Evolutionary conservation across 1,140 invertebrate genomes (phyloP).

Genomic region (Pseudomyrmex dendroicus): DNA sequence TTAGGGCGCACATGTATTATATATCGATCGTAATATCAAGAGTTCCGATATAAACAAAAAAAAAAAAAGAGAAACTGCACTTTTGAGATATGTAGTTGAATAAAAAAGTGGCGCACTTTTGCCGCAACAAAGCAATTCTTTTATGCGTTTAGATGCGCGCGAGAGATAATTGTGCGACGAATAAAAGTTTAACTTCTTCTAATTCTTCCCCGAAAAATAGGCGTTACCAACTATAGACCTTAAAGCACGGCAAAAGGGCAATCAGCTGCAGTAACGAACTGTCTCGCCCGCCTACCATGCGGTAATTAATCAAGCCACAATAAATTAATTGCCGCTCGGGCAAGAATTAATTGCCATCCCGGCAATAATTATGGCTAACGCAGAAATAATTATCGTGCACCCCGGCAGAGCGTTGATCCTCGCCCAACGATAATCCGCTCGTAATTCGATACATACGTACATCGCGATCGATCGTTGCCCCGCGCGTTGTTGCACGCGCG

Average conservation of each 20-base stretch:
- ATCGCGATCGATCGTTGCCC: conserved; percentile 64
- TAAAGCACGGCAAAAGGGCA: conserved; percentile 58
- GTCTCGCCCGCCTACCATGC: conserved; percentile 64
- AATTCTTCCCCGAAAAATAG: conserved; percentile 43
- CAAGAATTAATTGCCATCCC: conserved; percentile 73
- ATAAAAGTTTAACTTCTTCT: not conserved
- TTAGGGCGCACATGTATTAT: not conserved
- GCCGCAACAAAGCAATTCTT: not conserved
- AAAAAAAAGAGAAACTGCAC: not conserved
- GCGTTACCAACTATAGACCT: conserved; percentile 20
- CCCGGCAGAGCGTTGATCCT: conserved; percentile 66
- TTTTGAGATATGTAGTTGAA: not conserved
- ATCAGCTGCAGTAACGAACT: conserved; percentile 64
- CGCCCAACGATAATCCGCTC: conserved; percentile 64
- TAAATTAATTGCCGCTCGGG: conserved; percentile 72
- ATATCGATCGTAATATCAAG: not conserved
- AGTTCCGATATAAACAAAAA: not conserved
- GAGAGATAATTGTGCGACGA: no score
- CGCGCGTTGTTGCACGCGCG: not conserved
- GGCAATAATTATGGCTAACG: conserved; percentile 73
- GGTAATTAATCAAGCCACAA: conserved; percentile 73
- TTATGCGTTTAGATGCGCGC: no score
- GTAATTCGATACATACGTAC: conserved; percentile 69
- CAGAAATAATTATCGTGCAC: conserved; percentile 73
- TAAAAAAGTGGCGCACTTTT: not conserved